Base-by-base conservation (phyloP, 2,888 invertebrate genomes). In the Caradrina clavipalpis region DNA sequence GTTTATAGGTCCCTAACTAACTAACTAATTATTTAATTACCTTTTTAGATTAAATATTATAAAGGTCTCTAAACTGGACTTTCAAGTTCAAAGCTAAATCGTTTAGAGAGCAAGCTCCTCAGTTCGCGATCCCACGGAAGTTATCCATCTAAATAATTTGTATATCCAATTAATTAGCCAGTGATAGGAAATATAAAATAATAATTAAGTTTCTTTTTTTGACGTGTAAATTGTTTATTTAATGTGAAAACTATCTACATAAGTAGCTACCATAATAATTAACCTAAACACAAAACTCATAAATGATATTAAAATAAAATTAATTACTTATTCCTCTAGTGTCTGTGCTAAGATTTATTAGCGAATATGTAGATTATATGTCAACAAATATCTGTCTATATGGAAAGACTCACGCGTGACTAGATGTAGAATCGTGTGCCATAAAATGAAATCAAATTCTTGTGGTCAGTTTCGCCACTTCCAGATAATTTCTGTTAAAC, bases 101-200 rank as follows among this genome's bases (percentile, higher is more conserved):
- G 10, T n/a, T 54, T 31, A 4, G 19, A 47, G 50, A 51, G 42
- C 19, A 56, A n/a, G 45, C 39, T 47, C 15, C 47, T 42, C 1
- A 39, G 56, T 31, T 39, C 26, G 57, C 61, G 59, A 42, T 76
- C 79, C 51, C 79, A 79, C 79, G 74, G 76, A 78, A 62, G 35
- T 17, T 42, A 58, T 55, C 3, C 15, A 56, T 62, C 51, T 54
- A 15, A 56, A 47, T 57, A 39, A 53, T 76, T 45, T 49, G 49
- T 42, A 10, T 22, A 26, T 22, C 45, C 17, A 55, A 77, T 51
- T 35, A 55, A 77, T 51, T 35, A 59, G 5, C 55, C 15, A 31
- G 22, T 1, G 31, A 70, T 69, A 22, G 56, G 39, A 73, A 73
- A 69, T 47, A 54, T 60, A 7, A 57, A 69, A 70, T 61, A 49